Percentiles rank a stretch among this genome's conserved stretches.
phyloP scores from a whole-genome alignment of 1,140 invertebrate genomes.

The Drosophila albomicans region DNA sequence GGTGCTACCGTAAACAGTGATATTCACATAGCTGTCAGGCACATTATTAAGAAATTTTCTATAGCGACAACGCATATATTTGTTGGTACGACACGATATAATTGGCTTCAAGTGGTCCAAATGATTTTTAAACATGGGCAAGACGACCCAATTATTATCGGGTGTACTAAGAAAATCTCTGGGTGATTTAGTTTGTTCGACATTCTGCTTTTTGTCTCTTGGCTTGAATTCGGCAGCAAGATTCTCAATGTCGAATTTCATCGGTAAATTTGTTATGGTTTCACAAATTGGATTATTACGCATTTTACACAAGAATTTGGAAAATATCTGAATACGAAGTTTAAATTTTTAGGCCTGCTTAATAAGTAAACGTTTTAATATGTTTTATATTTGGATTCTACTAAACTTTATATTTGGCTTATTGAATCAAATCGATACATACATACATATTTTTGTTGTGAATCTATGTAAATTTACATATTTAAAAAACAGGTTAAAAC shows the following conservation, averaged over 20 bases:
- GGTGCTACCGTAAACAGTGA: constrained; percentile 29
- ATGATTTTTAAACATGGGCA: constrained; percentile 61
- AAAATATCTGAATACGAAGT: neutral
- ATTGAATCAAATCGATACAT: constrained; percentile 69
- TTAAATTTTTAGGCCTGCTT: constrained; percentile 3
- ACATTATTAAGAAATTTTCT: constrained; percentile 62
- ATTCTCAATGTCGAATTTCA: constrained; percentile 60
- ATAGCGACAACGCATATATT: constrained; percentile 59
- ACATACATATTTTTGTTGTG: constrained; percentile 16
- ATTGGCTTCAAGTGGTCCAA: constrained; percentile 59
- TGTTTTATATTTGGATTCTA: constrained; percentile 41
- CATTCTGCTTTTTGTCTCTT: constrained; percentile 14
- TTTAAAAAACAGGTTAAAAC: constrained; percentile 50
- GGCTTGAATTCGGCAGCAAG: constrained; percentile 53
- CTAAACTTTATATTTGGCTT: constrained; percentile 79
- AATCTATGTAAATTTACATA: constrained; percentile 60
- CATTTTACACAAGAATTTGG: constrained; percentile 15
- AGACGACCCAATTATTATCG: constrained; percentile 54
- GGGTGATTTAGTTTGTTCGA: constrained; percentile 23
- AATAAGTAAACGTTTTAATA: neutral
- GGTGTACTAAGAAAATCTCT: constrained; percentile 49
- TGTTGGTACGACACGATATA: constrained; percentile 45
- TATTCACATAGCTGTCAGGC: constrained; percentile 52
- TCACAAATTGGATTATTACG: constrained; percentile 62
- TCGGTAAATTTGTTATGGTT: constrained; percentile 59